These are phyloP conservation scores for Resseliella maxima DNA, from an alignment of 2,888 invertebrate species.

Conservation along the genomic window DNA sequence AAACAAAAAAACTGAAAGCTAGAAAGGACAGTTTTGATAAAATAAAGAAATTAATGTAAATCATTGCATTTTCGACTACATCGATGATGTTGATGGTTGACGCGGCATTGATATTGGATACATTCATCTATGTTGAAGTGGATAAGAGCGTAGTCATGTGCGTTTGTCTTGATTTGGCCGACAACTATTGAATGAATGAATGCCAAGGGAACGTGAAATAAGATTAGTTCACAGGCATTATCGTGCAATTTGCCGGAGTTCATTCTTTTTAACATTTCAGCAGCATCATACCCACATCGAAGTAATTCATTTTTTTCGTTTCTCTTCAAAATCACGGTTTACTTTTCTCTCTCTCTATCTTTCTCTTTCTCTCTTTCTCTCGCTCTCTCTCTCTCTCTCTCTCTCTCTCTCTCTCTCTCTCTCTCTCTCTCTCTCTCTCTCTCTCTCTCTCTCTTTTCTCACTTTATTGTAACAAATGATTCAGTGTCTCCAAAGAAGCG, in stretches of 20 bases:
- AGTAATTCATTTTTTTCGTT: neutral
- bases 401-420: neutral
- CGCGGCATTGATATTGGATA: neutral
- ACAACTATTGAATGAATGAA: neutral
- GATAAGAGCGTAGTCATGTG: slow-evolving; percentile 17
- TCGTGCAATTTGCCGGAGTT: neutral
- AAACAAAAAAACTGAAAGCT: neutral
- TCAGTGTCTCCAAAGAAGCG: slow-evolving; percentile 19
- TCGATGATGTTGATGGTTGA: neutral
- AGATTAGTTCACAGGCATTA: slow-evolving; percentile 8
- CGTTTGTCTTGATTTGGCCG: neutral
- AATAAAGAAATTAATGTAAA: slow-evolving; percentile 44
- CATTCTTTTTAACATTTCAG: slow-evolving; percentile 8
- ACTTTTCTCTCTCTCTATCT: neutral
- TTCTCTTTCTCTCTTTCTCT: neutral
- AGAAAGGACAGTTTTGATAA: slow-evolving; percentile 30
- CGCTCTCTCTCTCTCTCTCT: too few species aligned
- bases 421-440: neutral
- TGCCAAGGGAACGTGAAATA: neutral
- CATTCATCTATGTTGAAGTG: neutral
- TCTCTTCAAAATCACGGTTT: too few species aligned
- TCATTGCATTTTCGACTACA: neutral
- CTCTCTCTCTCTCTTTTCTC: neutral
- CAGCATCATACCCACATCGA: slow-evolving; percentile 15
- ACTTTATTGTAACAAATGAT: neutral